phyloP scores from a whole-genome alignment of 2,888 invertebrate genomes.

The Stramonita haemastoma region DNA sequence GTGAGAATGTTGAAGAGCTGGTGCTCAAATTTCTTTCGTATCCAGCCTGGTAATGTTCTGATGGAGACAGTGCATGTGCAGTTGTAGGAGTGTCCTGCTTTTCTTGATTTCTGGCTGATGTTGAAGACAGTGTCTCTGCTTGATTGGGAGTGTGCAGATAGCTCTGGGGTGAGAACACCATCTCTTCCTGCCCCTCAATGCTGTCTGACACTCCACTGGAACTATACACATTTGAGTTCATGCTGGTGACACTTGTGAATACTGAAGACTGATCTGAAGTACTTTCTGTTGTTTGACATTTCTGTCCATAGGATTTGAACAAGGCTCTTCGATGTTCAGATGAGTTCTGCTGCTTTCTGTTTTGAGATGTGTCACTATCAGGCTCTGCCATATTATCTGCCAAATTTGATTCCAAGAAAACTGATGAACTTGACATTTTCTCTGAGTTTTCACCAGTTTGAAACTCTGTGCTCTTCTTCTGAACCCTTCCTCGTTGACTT shows the following conservation, averaged over 20 bases:
- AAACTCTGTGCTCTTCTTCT: constrained; percentile 17
- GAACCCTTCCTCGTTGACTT: neutral
- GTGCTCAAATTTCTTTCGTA: neutral
- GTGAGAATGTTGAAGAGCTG: constrained; percentile 2
- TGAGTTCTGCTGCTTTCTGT: neutral
- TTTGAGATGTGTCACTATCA: neutral
- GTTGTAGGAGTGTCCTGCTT: neutral
- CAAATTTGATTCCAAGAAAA: neutral
- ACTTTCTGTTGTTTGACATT: neutral
- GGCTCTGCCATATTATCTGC: neutral
- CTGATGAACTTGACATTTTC: neutral
- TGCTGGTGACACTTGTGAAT: constrained; percentile 5
- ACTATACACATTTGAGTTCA: neutral
- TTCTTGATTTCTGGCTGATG: too few species aligned
- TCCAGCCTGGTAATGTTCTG: neutral
- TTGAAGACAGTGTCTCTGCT: neutral
- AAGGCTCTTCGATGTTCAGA: neutral
- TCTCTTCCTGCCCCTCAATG: neutral
- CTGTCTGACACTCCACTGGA: constrained; percentile 23
- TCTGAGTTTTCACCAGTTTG: neutral
- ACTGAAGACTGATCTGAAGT: neutral
- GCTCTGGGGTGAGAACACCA: neutral
- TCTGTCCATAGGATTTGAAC: constrained; percentile 17
- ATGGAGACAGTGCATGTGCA: neutral
- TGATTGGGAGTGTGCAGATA: neutral